Evolutionary conservation across 2,888 invertebrate species (phyloP), one percentile per base, ranked within the genome.

Genomic region (Rhogogaster chlorosoma): DNA sequence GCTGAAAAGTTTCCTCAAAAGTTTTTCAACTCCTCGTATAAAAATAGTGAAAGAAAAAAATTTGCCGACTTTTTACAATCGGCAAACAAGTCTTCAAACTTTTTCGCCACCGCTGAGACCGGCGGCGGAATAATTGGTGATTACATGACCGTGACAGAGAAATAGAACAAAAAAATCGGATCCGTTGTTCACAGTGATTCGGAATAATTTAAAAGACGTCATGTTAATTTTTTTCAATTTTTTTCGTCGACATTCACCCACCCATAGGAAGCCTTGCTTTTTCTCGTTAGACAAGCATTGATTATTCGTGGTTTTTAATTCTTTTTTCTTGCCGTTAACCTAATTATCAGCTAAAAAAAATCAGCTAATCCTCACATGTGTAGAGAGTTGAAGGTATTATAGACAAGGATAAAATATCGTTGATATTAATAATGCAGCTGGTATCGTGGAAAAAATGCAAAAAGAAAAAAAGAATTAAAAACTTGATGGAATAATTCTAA

Each of bases 81-180:
- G 71, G 42, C 38, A 42, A 71, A 71, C 71, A 71, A 71, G 38
- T 42, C 42, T 71, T 71, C 71, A 42, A 42, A 36, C n/a, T 42
- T 71, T 71, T 7, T 38, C 71, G 10, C 42, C 71, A 38, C 71
- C n/a, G n/a, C 3, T 71, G 38, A 32, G 38, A 38, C 36, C 71
- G n/a, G 22, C 71, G 38, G 10, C 42, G 38, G 22, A 4, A 71
- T 42, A 71, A 71, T 70, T 32, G 32, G 36, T 70, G 70, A 18
- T 70, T 70, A 29, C 15, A 70, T 26, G 32, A 9, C 36, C 38
- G 38, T 36, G 38, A 71, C 36, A 71, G 38, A 18, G 0, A 71
- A 71, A 71, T 6, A 22, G 22, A 71, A 71, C 2, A 71, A 38
- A 38, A 38, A 71, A 71, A n/a, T 42, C n/a, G n/a, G n/a, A n/a